Base-by-base conservation (phyloP, 1,140 invertebrate species). In the Lordiphosa stackelbergi region DNA sequence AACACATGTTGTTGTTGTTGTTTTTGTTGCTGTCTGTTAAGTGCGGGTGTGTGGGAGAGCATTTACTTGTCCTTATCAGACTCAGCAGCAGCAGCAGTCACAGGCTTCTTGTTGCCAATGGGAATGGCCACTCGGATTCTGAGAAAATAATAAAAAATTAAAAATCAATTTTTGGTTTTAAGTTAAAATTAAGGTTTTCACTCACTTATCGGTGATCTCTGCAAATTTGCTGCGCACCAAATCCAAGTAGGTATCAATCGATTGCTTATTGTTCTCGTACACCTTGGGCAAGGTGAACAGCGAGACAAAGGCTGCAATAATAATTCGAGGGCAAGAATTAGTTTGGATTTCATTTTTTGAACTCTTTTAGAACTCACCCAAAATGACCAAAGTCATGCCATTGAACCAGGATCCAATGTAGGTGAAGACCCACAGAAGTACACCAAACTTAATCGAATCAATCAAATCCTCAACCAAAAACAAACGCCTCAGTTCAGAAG, bases 381-480 rank as follows among this genome's bases (percentile, higher is more conserved):
- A 91, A 81, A 98, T 98, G 84, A 98, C 92, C 72, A 98, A 91
- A 69, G 97, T 98, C 92, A 99, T 95, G 87, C 97, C 97, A 90
- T 98, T 99, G 91, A 99, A 99, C 95, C 96, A 98, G 73, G 96
- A 93, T 71, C 97, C 97, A 73, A 99, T 91, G 88, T 98, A 99
- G 24, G 97, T 99, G 86, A 98, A 91, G 79, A 94, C 94, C 96
- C 97, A 99, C 78, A 98, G 90, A 65, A 96, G 89, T 61, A 97
- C 92, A 71, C 93, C 95, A 89, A 98, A 98, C 91, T 98, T 96
- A 73, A 96, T 92, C 38, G 97, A 98, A 89, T 99, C 97, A 53
- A 98, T 93, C 69, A 98, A 90, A 89, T 98, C 97, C 88, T 99
- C 97, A 74, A 98, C 96, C 59, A 99, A 91, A 89, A 99, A 97